These are phyloP conservation scores for Numenius phaeopus DNA, from an alignment of 2,797 vertebrate genomes.

Conservation along the genomic window DNA sequence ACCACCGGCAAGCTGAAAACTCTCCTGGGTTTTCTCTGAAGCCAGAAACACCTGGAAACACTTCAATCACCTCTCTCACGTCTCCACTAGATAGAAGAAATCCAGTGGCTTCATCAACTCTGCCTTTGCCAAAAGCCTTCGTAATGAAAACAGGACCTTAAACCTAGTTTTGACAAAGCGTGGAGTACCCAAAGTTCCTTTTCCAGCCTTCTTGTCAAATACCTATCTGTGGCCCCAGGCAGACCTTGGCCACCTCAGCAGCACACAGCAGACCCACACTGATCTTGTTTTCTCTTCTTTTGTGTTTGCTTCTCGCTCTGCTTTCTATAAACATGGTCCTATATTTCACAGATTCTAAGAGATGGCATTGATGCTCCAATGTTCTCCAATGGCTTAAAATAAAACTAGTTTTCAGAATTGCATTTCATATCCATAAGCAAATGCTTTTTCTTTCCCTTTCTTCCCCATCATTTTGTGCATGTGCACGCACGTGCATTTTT, in stretches of 20 bases:
- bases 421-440: not conserved
- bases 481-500: not conserved
- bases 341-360: not conserved
- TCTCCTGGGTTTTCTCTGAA: not conserved
- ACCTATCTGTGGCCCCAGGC: not conserved
- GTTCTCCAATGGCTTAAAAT: not conserved
- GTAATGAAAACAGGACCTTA: not conserved
- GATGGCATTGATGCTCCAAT: not conserved
- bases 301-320: not conserved
- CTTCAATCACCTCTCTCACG: constrained; percentile 14
- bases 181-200: not conserved
- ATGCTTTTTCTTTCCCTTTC: not conserved
- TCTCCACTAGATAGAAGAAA: constrained; percentile 41
- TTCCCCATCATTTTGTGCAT: not conserved
- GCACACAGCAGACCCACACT: not conserved
- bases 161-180: not conserved
- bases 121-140: constrained; percentile 13
- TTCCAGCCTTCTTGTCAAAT: not conserved
- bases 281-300: not conserved
- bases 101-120: constrained; percentile 22
- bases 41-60: constrained; percentile 50
- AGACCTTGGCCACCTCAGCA: not conserved
- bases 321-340: not conserved
- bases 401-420: constrained; percentile 17
- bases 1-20: not conserved